Conservation (phyloP, 37 sponge, comb jelly and placozoan genomes). For the Eunapius fragilis region DNA sequence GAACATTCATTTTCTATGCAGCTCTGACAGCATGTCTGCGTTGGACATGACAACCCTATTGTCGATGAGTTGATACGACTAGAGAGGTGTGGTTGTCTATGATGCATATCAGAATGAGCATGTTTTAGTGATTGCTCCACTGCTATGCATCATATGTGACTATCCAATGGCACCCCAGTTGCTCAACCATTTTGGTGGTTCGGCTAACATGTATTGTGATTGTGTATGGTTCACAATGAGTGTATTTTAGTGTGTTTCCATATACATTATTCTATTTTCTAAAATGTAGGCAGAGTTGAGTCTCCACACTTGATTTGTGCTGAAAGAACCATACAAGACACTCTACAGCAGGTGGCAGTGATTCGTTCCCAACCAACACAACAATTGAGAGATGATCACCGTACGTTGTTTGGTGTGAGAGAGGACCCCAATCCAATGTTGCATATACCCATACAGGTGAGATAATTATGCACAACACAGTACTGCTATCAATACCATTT, state of each 20-base stretch:
- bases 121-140: slow-evolving; percentile 26
- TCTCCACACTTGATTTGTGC: background rate
- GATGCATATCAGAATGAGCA: slow-evolving; percentile 12
- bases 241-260: background rate
- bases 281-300: background rate
- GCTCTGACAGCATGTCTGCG: slow-evolving; percentile 1
- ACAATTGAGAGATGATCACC: background rate
- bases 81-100: slow-evolving; percentile 27
- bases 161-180: slow-evolving; percentile 26
- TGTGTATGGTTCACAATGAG: slow-evolving; percentile 25
- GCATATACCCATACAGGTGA: background rate
- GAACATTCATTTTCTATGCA: slow-evolving; percentile 11
- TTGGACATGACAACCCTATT: slow-evolving; percentile 2
- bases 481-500: background rate
- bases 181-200: slow-evolving; percentile 4
- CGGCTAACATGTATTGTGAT: slow-evolving; percentile 21
- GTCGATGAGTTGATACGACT: background rate
- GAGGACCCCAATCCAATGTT: slow-evolving; percentile 3
- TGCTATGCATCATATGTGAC: slow-evolving; percentile 23
- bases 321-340: background rate
- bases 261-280: background rate
- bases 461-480: background rate
- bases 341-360: background rate
- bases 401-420: slow-evolving; percentile 12
- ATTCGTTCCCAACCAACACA: background rate